Conservation (phyloP, 2,888 invertebrate species). For the Stenurella melanura region DNA sequence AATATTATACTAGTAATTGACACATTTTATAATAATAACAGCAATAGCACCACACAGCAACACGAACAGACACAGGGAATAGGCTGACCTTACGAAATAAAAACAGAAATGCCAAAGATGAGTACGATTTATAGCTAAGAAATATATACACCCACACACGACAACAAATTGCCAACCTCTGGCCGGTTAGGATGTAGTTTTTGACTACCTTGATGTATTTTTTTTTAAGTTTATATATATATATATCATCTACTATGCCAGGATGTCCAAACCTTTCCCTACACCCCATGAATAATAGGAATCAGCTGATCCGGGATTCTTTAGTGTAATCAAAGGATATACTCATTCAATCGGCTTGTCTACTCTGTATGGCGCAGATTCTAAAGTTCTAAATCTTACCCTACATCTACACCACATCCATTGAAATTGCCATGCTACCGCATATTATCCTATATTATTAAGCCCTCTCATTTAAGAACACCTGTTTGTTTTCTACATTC, state of each 20-base stretch:
- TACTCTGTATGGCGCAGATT: constrained; percentile 13
- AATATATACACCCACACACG: no score
- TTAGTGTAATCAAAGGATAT: constrained; percentile 27
- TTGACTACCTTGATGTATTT: no score
- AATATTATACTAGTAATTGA: background rate
- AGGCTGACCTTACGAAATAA: no score
- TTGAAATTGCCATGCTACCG: constrained; percentile 21
- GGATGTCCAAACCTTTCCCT: background rate
- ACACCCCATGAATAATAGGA: background rate
- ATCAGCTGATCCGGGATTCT: constrained; percentile 24
- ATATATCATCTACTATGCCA: background rate
- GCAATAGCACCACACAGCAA: no score
- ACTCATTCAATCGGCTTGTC: constrained; percentile 28
- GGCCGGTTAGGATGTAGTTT: no score
- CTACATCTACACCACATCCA: constrained; percentile 17
- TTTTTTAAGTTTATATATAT: no score
- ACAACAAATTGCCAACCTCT: no score
- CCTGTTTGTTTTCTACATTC: background rate
- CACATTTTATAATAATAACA: no score
- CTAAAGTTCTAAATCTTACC: constrained; percentile 31
- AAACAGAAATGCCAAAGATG: no score
- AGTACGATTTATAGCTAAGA: no score
- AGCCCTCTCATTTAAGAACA: background rate
- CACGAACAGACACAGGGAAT: no score
- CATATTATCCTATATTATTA: background rate